Conservation (phyloP, 2,797 vertebrate genomes). For the Parauchenoglanis punctatus region DNA sequence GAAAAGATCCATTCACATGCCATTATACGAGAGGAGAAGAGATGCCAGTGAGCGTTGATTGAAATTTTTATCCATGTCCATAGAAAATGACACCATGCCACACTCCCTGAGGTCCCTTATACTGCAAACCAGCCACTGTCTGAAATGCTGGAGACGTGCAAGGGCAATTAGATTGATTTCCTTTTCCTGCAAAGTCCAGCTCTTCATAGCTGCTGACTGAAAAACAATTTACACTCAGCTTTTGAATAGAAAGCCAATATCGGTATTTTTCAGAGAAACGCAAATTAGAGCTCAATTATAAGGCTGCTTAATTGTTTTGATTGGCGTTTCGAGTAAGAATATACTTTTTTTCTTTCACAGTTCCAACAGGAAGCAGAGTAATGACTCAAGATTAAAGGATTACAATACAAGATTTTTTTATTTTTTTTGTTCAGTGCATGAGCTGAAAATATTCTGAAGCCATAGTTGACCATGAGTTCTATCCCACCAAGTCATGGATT, state of each 20-base stretch:
- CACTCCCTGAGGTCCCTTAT: conserved; percentile 50
- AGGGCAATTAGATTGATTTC: conserved; percentile 70
- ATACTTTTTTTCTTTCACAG: conserved; percentile 22
- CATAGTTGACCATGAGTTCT: background rate
- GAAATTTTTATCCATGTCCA: conserved; percentile 61
- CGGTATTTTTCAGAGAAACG: conserved; percentile 42
- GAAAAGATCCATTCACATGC: conserved; percentile 23
- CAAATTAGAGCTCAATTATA: conserved; percentile 57
- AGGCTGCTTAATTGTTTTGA: conserved; percentile 60
- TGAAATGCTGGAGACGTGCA: conserved; percentile 52
- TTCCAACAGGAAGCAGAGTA: conserved; percentile 21
- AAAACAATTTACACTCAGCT: conserved; percentile 53
- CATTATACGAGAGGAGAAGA: conserved; percentile 53
- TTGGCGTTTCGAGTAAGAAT: background rate
- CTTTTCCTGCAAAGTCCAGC: conserved; percentile 56
- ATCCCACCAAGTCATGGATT: background rate
- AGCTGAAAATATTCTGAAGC: too few relatives aligned
- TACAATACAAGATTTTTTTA: background rate
- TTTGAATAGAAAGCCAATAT: conserved; percentile 70
- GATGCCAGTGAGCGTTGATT: conserved; percentile 56
- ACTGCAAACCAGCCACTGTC: conserved; percentile 30
- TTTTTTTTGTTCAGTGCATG: background rate
- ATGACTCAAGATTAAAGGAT: conserved; percentile 5
- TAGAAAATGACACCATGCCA: conserved; percentile 60
- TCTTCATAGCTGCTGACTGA: conserved; percentile 44